Conservation (phyloP, 1,140 invertebrate genomes). For the Conus betulinus region DNA sequence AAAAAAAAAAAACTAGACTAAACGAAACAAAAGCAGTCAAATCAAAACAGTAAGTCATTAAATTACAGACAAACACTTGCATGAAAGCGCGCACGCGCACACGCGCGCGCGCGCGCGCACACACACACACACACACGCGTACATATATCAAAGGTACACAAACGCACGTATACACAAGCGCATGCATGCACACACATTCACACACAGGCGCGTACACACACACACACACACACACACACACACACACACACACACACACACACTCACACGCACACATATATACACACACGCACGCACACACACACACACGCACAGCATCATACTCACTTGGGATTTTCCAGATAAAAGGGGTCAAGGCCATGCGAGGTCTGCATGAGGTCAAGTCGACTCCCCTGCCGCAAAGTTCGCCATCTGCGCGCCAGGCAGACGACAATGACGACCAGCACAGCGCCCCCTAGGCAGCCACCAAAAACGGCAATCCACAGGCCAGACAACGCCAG, state of each 20-base stretch:
- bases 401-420: not conserved
- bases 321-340: slow-evolving; percentile 23
- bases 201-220: not conserved
- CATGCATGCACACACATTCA: not conserved
- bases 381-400: not conserved
- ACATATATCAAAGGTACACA: too few relatives aligned
- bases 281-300: too few relatives aligned
- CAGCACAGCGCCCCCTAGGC: slow-evolving; percentile 13
- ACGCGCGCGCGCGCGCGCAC: not conserved
- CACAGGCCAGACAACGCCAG: not conserved
- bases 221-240: not conserved
- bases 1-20: too few relatives aligned
- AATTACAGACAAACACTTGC: too few relatives aligned
- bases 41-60: too few relatives aligned
- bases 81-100: too few relatives aligned
- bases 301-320: not conserved
- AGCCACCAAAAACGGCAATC: slow-evolving; percentile 3
- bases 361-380: slow-evolving; percentile 11
- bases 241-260: not conserved
- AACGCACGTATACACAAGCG: too few relatives aligned
- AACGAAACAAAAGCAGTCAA: too few relatives aligned
- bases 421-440: not conserved
- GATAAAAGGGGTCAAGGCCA: slow-evolving; percentile 24
- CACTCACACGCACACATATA: too few relatives aligned
- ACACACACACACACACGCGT: too few relatives aligned